phyloP scores from a whole-genome alignment of 2,888 invertebrate species.

The Chironomus tentans region DNA sequence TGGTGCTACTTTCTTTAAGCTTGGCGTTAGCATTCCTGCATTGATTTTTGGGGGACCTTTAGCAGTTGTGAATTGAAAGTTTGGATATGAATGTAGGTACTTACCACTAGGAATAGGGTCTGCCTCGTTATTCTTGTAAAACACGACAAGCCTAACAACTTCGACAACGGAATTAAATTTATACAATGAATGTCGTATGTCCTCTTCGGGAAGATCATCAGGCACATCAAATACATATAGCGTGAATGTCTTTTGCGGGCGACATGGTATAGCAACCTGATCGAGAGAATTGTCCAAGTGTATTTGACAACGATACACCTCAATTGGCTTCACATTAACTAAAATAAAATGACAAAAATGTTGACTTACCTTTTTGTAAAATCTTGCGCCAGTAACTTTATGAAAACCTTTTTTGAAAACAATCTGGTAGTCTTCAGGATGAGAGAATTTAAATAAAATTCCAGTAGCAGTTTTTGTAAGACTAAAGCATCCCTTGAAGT shows the following conservation, averaged over 20 bases:
- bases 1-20: conserved; percentile 32
- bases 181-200: conserved; percentile 70
- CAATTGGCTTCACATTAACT: not conserved
- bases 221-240: conserved; percentile 75
- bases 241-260: conserved; percentile 81
- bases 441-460: conserved; percentile 79
- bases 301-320: conserved; percentile 9
- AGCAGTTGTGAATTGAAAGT: too few species aligned
- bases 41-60: too few species aligned
- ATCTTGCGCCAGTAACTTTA: conserved; percentile 74
- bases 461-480: conserved; percentile 82
- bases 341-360: not conserved
- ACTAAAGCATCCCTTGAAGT: conserved; percentile 70
- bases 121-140: conserved; percentile 41
- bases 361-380: conserved; percentile 70
- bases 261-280: conserved; percentile 71
- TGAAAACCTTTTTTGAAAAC: conserved; percentile 82
- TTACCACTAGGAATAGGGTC: conserved; percentile 29
- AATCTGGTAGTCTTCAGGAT: conserved; percentile 76
- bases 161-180: conserved; percentile 73
- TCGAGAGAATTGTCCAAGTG: conserved; percentile 28
- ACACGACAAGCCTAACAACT: conserved; percentile 56
- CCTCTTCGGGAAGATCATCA: conserved; percentile 75
- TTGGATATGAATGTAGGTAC: not conserved
- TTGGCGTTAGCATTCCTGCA: conserved; percentile 27